A percentile compares a stretch with the other conserved stretches of the same genome.
phyloP scores from a whole-genome alignment of 2,888 invertebrate genomes.

The Morpho helenor region DNA sequence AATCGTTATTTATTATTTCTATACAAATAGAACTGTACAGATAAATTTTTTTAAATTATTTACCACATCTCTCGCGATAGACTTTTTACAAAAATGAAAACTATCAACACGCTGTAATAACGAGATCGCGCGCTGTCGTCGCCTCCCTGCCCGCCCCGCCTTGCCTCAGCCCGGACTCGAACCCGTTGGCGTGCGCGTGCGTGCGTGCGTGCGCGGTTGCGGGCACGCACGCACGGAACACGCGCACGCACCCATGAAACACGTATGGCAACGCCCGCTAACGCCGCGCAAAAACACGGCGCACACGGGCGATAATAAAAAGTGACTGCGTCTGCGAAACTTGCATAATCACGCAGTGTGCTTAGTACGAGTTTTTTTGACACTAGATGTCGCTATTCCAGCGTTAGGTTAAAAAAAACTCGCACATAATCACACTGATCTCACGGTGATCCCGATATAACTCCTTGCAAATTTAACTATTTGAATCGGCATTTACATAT shows the following conservation, averaged over 20 bases:
- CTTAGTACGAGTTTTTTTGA: no score
- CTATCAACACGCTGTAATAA: slow-evolving; percentile 74
- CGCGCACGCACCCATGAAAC: neutral
- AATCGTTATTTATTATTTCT: slow-evolving; percentile 80
- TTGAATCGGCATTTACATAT: no score
- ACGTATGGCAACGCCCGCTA: neutral
- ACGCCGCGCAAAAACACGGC: slow-evolving; percentile 13
- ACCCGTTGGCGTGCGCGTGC: slow-evolving; percentile 12
- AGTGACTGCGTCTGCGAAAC: slow-evolving; percentile 10
- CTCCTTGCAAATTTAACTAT: slow-evolving; percentile 4
- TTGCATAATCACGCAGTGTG: slow-evolving; percentile 15
- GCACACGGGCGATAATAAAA: slow-evolving; percentile 7
- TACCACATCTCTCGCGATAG: slow-evolving; percentile 75
- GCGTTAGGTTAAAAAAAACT: no score
- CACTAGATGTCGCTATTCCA: no score
- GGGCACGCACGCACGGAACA: slow-evolving; percentile 1
- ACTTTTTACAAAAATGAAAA: slow-evolving; percentile 81
- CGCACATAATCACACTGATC: slow-evolving; percentile 17
- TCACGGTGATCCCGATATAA: slow-evolving; percentile 1
- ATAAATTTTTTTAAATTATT: slow-evolving; percentile 78
- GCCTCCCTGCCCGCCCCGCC: slow-evolving; percentile 18
- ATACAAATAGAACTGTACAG: slow-evolving; percentile 82
- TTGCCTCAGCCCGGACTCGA: slow-evolving; percentile 16
- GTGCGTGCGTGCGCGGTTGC: no score
- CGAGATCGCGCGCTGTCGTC: slow-evolving; percentile 54